Percentiles rank a stretch among this genome's conserved stretches.
These are phyloP conservation scores for Blomia tropicalis DNA, from an alignment of 2,888 invertebrate genomes.

Conservation along the genomic window DNA sequence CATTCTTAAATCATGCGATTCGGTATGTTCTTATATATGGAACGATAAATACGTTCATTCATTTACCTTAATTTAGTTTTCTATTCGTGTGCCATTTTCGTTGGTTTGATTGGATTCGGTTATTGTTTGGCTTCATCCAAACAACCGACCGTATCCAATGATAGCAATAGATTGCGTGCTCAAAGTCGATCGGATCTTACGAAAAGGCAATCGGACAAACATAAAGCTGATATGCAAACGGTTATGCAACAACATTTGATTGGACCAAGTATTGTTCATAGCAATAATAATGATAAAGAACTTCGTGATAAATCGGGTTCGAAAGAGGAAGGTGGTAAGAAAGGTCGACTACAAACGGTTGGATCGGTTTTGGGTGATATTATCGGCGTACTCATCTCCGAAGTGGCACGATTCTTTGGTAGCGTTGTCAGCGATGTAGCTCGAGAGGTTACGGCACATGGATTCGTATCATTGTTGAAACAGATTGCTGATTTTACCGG, in stretches of 20 bases:
- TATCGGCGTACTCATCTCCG: conserved; percentile 18
- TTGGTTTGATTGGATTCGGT: no score
- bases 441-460: conserved; percentile 23
- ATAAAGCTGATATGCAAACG: neutral
- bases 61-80: no score
- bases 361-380: conserved; percentile 22
- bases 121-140: neutral
- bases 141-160: neutral
- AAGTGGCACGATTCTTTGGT: conserved; percentile 20
- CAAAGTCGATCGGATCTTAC: neutral
- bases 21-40: no score
- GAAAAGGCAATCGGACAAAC: neutral
- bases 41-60: no score
- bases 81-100: neutral
- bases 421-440: conserved; percentile 23
- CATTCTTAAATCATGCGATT: no score
- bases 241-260: conserved; percentile 9
- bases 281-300: neutral
- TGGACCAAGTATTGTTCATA: neutral
- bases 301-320: neutral
- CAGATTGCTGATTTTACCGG: conserved; percentile 22
- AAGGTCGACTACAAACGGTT: conserved; percentile 21
- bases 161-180: neutral
- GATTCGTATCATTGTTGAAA: conserved; percentile 21
- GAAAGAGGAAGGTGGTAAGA: conserved; percentile 16